Conservation (phyloP, 2,888 invertebrate species). For the Volucella zonaria region DNA sequence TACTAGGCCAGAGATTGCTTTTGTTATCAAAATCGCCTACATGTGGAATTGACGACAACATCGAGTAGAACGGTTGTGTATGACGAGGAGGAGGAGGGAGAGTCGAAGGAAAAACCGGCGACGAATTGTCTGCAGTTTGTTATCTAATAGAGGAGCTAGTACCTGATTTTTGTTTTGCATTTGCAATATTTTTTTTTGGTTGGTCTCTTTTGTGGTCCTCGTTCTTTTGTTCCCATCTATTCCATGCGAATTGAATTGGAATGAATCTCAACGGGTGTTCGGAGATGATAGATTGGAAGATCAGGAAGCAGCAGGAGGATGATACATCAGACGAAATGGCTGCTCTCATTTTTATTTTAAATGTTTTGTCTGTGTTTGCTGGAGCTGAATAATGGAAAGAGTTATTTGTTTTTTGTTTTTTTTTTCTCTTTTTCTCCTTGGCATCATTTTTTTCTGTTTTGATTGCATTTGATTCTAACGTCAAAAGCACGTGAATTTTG, state of each 20-base stretch:
- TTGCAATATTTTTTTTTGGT: slow-evolving; percentile 16
- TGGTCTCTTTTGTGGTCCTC: background rate
- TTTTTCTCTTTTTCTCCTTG: too few relatives aligned
- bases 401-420: too few relatives aligned
- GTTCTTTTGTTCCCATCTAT: background rate
- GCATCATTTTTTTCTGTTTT: too few relatives aligned
- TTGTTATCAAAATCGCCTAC: slow-evolving; percentile 66
- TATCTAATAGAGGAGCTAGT: slow-evolving; percentile 44
- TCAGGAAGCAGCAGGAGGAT: background rate
- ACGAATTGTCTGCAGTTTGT: slow-evolving; percentile 53
- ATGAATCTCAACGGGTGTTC: slow-evolving; percentile 6
- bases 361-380: too few relatives aligned
- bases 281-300: background rate
- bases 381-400: too few relatives aligned
- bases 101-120: background rate
- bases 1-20: slow-evolving; percentile 66
- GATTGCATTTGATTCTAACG: too few relatives aligned
- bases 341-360: too few relatives aligned
- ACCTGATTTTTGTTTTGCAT: slow-evolving; percentile 41
- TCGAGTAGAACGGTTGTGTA: background rate
- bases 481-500: too few relatives aligned
- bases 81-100: slow-evolving; percentile 11
- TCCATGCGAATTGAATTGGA: slow-evolving; percentile 9
- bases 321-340: background rate
- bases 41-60: slow-evolving; percentile 46